Evolutionary conservation across 2,797 vertebrate species (phyloP).

Genomic region (Stomatorhinus walkeri): DNA sequence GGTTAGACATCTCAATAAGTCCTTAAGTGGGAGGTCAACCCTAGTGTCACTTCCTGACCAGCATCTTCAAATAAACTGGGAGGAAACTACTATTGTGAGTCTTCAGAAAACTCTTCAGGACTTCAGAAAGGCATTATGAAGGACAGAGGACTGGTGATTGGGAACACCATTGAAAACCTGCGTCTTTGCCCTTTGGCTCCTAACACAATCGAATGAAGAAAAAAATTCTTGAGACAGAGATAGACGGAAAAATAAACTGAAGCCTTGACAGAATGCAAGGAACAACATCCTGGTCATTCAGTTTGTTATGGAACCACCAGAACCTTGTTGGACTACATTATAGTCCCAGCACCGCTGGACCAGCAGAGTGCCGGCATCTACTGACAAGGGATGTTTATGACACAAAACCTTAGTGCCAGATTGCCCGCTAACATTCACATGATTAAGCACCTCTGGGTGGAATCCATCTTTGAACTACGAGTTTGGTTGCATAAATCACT

Average conservation of each 20-base stretch:
- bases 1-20: neutral
- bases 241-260: neutral
- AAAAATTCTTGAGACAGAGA: neutral
- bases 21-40: neutral
- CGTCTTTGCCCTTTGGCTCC: neutral
- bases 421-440: neutral
- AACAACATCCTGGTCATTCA: neutral
- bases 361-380: neutral
- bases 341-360: neutral
- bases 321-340: neutral
- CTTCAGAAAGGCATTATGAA: neutral
- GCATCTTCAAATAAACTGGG: neutral
- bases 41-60: neutral
- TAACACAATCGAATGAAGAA: neutral
- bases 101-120: neutral
- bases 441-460: neutral
- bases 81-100: neutral
- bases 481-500: too few relatives aligned
- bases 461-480: neutral
- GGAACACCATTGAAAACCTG: neutral
- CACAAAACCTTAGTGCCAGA: neutral
- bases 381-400: neutral
- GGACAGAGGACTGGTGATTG: neutral
- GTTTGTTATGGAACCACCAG: neutral
- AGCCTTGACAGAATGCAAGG: neutral